Percentiles rank a stretch among this genome's conserved stretches.
Evolutionary conservation across 2,113 vertebrate species (phyloP).

Genomic region (Erinaceus europaeus): DNA sequence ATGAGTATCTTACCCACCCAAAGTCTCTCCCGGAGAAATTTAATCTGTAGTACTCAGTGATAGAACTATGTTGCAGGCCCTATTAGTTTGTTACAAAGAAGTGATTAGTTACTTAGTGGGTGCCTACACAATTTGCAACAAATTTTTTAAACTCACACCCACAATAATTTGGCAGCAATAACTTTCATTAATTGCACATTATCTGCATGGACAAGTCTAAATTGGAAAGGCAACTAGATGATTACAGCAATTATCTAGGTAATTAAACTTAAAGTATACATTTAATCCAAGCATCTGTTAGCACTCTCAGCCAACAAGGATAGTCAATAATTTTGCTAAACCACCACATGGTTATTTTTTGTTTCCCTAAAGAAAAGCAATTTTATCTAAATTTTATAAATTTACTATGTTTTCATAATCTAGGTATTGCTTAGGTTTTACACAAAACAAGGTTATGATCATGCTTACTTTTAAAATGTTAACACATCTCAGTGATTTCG

Average conservation of each 20-base stretch:
- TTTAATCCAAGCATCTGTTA: constrained; percentile 44
- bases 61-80: neutral
- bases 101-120: neutral
- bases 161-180: neutral
- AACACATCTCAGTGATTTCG: neutral
- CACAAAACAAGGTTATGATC: neutral
- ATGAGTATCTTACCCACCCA: no score
- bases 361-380: neutral
- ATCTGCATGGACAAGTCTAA: constrained; percentile 23
- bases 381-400: neutral
- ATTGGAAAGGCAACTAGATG: constrained; percentile 15
- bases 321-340: neutral
- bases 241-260: constrained; percentile 36
- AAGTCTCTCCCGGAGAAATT: no score
- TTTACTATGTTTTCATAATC: neutral
- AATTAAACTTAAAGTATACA: constrained; percentile 35
- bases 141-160: constrained; percentile 24
- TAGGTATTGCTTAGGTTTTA: neutral
- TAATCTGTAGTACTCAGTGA: neutral
- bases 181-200: constrained; percentile 41
- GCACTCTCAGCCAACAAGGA: neutral
- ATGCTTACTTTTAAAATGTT: neutral
- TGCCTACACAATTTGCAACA: neutral
- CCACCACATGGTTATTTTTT: neutral
- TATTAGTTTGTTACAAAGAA: neutral